Conservation (phyloP, 30 jellyfish, hydroid and myxozoan species). For the Hydractinia symbiolongicarpus region DNA sequence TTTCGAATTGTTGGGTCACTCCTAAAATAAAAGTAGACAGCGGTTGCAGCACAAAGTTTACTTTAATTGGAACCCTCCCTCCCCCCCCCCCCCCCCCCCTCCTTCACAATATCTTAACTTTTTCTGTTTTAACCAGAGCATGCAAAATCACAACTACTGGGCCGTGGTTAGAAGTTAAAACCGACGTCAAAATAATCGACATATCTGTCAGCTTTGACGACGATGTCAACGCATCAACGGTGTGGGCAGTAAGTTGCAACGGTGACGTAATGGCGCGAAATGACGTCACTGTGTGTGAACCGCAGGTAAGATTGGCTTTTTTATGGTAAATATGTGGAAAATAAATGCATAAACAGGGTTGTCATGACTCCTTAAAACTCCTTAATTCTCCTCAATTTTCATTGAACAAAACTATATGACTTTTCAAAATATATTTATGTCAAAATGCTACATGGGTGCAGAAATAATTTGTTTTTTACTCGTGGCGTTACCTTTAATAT, state of each 20-base stretch:
- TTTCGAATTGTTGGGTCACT: too few species aligned
- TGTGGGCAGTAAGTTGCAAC: slow-evolving; percentile 92
- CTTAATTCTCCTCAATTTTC: neutral
- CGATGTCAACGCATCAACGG: slow-evolving; percentile 57
- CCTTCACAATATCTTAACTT: too few species aligned
- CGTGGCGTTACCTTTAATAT: too few species aligned
- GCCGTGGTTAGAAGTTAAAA: slow-evolving; percentile 78
- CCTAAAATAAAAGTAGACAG: too few species aligned
- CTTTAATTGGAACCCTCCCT: too few species aligned
- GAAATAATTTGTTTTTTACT: too few species aligned
- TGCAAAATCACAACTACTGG: slow-evolving; percentile 71
- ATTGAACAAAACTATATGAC: neutral
- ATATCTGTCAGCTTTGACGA: slow-evolving; percentile 61
- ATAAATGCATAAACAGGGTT: too few species aligned
- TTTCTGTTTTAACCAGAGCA: slow-evolving; percentile 20
- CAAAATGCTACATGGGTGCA: too few species aligned
- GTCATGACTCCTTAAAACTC: too few species aligned
- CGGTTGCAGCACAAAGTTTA: too few species aligned
- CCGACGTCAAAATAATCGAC: slow-evolving; percentile 60
- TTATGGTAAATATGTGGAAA: neutral
- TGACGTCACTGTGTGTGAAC: slow-evolving; percentile 43
- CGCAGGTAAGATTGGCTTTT: slow-evolving; percentile 46
- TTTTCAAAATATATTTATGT: too few species aligned
- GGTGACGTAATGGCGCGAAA: slow-evolving; percentile 78
- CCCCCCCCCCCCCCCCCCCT: too few species aligned